Evolutionary conservation across 1,140 invertebrate species (phyloP), one percentile per base, ranked within the genome.

Genomic region (Philaenus spumarius): DNA sequence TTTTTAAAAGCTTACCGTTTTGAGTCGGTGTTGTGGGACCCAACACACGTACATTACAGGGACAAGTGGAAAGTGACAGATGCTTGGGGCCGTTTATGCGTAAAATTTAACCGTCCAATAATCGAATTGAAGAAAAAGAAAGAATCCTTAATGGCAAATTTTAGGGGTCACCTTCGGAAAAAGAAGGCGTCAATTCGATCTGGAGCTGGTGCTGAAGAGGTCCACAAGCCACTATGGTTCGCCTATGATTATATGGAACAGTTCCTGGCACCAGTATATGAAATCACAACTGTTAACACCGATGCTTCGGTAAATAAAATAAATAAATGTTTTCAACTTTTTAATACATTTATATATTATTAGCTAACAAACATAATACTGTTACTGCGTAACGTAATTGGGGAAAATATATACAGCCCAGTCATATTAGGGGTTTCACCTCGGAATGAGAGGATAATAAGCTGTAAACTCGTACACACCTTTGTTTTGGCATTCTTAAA

Each of bases 211-310:
- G 47, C 34, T 7, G 61, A 63, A 19, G 63, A 69, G 57, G 43
- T 68, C 26, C 69, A 65, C 39, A 66, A 66, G 35, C 66, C 65
- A 37, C 58, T 66, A 52, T 69, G 66, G 69, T 70, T 70, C 47
- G 65, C 64, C 35, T 70, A 64, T 54, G 60, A 68, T 40, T 50
- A 54, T 42, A 68, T 69, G 66, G 67, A 68, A 42, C 17, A 43
- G 43, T 68, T 66, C 60, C 58, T 68, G 48, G 50, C 56, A 34
- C 56, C 23, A 17, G 19, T 58, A 2, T 62, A 62, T 19, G 34
- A 61, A n/a, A 22, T 53, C 5, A 0, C 37, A 46, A 43, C 6
- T 15, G n/a, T 43, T 4, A 43, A 43, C n/a, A 43, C 40, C 5
- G 6, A 43, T 7, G n/a, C 5, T 15, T 15, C 5, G 40, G 40